Base-by-base conservation (phyloP, 92 coral and sea anemone genomes). In the Zoanthus sansibaricus region DNA sequence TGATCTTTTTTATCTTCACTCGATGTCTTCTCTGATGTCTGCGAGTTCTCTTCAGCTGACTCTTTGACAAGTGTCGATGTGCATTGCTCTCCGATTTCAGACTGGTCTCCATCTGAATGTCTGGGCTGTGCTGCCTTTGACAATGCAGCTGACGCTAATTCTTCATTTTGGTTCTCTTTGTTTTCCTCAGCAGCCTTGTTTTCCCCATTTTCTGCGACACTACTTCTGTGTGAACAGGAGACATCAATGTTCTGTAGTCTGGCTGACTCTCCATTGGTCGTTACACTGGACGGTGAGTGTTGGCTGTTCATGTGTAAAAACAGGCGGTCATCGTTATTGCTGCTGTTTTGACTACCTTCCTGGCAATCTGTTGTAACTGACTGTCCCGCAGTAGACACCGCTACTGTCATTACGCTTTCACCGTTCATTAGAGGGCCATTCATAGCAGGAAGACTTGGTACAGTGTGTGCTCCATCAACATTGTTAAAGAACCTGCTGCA, bases 351-450 rank as follows among this genome's bases (percentile, higher is more conserved):
- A 14, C 71, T 10, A 48, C 73, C 21, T 42, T 58, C 30, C 75
- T 66, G 74, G 33, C 75, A 44, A 32, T 80, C 59, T 6, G 64
- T 10, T 64, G 87, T 86, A 30, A 93, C 89, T 10, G 96, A 89
- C 49, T 83, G 79, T 83, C 93, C 93, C 55, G 86, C 94, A 30
- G 98, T 88, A 2, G 98, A 76, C 17, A 64, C 68, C 14, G 90
- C 98, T 37, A 87, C 76, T 0, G 94, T 91, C 94, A 93, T 91
- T 5, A 95, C 92, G 46, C 85, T 80, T 12, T 80, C 85, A 11
- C 98, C 98, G 87, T 95, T 95, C 17, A 94, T 93, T 14, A 95
- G 93, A 12, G 98, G 98, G 17, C 98, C 98, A 64, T 95, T 95
- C 85, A 80, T 80, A 21, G 59, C 2, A 90, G 94, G 46, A 95